Percentiles rank a stretch among this genome's conserved stretches.
These are phyloP conservation scores for Melanerpes formicivorus DNA, from an alignment of 2,113 vertebrate species.

Conservation along the genomic window DNA sequence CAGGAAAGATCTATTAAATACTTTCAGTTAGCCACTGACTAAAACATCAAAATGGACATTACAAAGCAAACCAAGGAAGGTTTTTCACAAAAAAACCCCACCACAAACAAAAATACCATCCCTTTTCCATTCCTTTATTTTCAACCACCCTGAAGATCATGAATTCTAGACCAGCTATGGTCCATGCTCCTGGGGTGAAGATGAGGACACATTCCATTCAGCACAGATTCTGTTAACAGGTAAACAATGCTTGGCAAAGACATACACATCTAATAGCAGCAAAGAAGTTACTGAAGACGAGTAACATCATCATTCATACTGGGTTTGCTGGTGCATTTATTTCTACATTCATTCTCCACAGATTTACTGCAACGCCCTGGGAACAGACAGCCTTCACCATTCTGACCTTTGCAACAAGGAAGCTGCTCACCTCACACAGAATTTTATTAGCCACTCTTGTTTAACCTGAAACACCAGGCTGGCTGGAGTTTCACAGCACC, in stretches of 20 bases:
- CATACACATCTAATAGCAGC: constrained; percentile 31
- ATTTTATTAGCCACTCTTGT: neutral
- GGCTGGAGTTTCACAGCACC: neutral
- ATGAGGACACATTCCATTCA: neutral
- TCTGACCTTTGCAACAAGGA: neutral
- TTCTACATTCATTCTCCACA: constrained; percentile 44
- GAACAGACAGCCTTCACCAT: neutral
- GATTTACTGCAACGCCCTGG: neutral
- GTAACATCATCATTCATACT: neutral
- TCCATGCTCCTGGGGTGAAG: neutral
- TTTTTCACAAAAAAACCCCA: neutral
- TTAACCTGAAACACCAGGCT: neutral
- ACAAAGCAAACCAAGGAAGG: neutral
- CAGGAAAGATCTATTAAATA: neutral
- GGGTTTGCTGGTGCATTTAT: constrained; percentile 50
- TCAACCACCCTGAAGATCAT: neutral
- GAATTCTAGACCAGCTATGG: constrained; percentile 21
- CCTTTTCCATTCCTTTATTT: constrained; percentile 17
- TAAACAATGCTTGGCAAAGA: neutral
- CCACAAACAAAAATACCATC: neutral
- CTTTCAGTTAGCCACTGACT: neutral
- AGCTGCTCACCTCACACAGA: neutral
- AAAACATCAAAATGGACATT: neutral
- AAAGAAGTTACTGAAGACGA: constrained; percentile 11
- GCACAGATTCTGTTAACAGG: neutral